A percentile compares a stretch with the other conserved stretches of the same genome.
Conservation (phyloP, 2,888 invertebrate genomes). For the Augiades crinisus region DNA sequence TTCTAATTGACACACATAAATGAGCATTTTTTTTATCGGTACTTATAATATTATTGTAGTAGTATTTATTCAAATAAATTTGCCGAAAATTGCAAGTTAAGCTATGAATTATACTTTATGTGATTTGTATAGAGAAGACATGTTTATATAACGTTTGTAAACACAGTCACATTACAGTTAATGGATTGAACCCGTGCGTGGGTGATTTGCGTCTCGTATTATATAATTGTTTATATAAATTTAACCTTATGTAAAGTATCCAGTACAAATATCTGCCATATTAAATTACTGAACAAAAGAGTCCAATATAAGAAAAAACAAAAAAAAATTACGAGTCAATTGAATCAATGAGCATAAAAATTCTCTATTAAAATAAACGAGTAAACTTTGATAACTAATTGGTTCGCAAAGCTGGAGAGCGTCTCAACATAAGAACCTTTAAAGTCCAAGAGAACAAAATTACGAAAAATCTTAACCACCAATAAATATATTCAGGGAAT, state of each 20-base stretch:
- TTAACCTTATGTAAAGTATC: not conserved
- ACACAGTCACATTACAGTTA: slow-evolving; percentile 9
- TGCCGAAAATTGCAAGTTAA: no score
- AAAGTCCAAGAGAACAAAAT: no score
- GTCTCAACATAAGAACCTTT: not conserved
- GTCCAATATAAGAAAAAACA: not conserved
- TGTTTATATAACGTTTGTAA: not conserved
- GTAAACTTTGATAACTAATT: slow-evolving; percentile 2
- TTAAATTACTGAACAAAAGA: no score
- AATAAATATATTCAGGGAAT: slow-evolving; percentile 25
- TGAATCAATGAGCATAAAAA: not conserved
- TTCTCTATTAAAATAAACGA: slow-evolving; percentile 1
- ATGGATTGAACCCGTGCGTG: not conserved
- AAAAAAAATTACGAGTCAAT: not conserved
- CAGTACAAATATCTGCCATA: no score
- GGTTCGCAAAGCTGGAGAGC: not conserved
- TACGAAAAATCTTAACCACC: not conserved
- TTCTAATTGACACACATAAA: no score
- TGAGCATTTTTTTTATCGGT: no score
- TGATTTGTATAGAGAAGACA: not conserved
- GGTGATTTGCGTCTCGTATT: not conserved
- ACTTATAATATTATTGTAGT: no score
- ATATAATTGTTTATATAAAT: not conserved
- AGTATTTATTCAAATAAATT: no score
- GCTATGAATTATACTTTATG: no score